Percentiles rank a stretch among this genome's conserved stretches.
phyloP scores from a whole-genome alignment of 2,888 invertebrate genomes.

The Drosophila affinis region DNA sequence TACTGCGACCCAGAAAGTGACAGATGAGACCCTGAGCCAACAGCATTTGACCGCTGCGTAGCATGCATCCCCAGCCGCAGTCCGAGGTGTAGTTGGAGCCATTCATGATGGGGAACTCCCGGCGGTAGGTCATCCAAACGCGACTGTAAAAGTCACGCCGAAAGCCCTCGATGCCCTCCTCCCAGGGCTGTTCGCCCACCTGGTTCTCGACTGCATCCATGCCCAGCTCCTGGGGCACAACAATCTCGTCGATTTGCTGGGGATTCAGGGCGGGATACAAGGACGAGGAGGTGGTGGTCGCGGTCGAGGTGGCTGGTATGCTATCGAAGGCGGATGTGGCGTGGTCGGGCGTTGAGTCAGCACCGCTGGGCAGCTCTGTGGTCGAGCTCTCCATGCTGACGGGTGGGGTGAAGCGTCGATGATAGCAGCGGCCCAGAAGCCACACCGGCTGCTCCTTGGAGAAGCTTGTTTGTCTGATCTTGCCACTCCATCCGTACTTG shows the following conservation, averaged over 20 bases:
- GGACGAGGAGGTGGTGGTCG: conserved; percentile 31
- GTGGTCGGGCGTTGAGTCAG: conserved; percentile 61
- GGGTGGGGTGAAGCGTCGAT: conserved; percentile 88
- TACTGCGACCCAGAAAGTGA: conserved; percentile 92
- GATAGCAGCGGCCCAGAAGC: conserved; percentile 93
- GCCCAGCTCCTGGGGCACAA: conserved; percentile 85
- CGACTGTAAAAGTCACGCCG: conserved; percentile 92
- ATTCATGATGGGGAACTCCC: conserved; percentile 92
- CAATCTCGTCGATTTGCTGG: conserved; percentile 80
- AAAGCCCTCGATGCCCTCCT: conserved; percentile 91
- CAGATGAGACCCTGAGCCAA: conserved; percentile 93
- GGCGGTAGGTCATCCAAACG: conserved; percentile 94
- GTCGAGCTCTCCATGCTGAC: conserved; percentile 84
- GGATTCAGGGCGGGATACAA: conserved; percentile 75
- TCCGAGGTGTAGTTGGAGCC: conserved; percentile 93
- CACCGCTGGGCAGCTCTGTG: conserved; percentile 68
- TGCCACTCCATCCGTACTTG: conserved; percentile 94
- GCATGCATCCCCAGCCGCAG: conserved; percentile 96
- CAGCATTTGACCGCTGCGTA: conserved; percentile 96
- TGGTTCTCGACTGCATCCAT: conserved; percentile 83
- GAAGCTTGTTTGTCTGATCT: conserved; percentile 88
- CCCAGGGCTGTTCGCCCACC: conserved; percentile 82
- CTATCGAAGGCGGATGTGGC: conserved; percentile 75
- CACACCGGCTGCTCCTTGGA: conserved; percentile 95
- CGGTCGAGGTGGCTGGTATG: conserved; percentile 54